Percentiles rank a stretch among this genome's conserved stretches.
phyloP scores from a whole-genome alignment of 2,888 invertebrate species.

The Halocaridina rubra region DNA sequence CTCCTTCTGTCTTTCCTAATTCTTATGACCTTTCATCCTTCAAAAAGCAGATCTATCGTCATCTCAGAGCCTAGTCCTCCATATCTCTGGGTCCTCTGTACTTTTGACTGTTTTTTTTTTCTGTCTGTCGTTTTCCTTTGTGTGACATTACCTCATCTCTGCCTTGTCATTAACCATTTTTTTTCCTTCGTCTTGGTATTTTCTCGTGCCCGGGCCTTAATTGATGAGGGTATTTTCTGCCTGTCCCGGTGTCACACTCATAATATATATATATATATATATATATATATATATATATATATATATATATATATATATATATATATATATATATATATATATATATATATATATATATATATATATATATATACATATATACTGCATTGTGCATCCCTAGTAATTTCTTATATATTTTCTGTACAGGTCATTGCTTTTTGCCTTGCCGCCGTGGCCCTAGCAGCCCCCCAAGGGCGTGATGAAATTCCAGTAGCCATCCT shows the following conservation, averaged over 20 bases:
- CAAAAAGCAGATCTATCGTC: too few relatives aligned
- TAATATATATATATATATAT: neutral
- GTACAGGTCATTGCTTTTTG: conserved; percentile 27
- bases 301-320: neutral
- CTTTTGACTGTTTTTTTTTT: too few relatives aligned
- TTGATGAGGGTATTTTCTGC: neutral
- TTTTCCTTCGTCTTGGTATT: too few relatives aligned
- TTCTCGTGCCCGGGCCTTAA: neutral
- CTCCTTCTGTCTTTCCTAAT: too few relatives aligned
- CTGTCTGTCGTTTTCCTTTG: too few relatives aligned
- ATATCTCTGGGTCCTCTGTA: too few relatives aligned
- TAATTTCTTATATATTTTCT: too few relatives aligned
- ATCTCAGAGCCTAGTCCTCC: too few relatives aligned
- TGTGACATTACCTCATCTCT: neutral
- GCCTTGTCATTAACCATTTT: neutral
- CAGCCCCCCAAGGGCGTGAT: neutral
- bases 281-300: neutral
- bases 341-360: neutral
- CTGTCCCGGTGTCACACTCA: too few relatives aligned
- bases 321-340: neutral
- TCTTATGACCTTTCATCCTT: too few relatives aligned
- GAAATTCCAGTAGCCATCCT: conserved; percentile 3
- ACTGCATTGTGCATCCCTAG: too few relatives aligned
- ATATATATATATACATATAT: neutral
- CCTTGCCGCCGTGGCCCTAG: conserved; percentile 33